Percentiles rank a stretch among this genome's conserved stretches.
These are phyloP conservation scores for Morpho deidamia DNA, from an alignment of 2,888 invertebrate species.

Conservation along the genomic window DNA sequence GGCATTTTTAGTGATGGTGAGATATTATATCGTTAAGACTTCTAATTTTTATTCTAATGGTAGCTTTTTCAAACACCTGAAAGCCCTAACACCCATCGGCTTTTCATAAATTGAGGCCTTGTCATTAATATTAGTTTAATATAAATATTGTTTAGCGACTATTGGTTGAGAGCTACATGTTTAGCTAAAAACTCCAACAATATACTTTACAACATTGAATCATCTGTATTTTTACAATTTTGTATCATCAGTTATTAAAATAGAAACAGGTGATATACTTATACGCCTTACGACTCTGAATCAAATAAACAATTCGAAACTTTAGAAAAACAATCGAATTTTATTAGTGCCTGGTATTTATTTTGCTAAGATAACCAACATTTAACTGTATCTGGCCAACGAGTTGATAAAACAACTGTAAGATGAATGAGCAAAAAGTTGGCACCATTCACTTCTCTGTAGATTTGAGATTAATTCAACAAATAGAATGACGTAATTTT, in stretches of 20 bases:
- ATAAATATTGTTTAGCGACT: no score
- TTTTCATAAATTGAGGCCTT: no score
- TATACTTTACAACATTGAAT: no score
- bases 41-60: no score
- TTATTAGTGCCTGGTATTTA: constrained; percentile 1
- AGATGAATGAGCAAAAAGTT: constrained; percentile 25
- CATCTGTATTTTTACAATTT: background rate
- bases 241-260: background rate
- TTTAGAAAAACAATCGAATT: constrained; percentile 4
- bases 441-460: constrained; percentile 10
- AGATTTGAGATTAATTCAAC: no score
- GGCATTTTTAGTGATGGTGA: no score
- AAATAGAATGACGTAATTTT: background rate
- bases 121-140: no score
- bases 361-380: background rate
- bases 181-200: no score
- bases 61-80: no score
- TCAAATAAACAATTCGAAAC: background rate
- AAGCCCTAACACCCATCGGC: no score
- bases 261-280: background rate
- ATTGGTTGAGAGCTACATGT: no score
- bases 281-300: constrained; percentile 1
- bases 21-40: no score
- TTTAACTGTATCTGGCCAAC: constrained; percentile 2
- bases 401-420: constrained; percentile 25